phyloP scores from a whole-genome alignment of 1,140 invertebrate species.

The Oryzaephilus surinamensis region DNA sequence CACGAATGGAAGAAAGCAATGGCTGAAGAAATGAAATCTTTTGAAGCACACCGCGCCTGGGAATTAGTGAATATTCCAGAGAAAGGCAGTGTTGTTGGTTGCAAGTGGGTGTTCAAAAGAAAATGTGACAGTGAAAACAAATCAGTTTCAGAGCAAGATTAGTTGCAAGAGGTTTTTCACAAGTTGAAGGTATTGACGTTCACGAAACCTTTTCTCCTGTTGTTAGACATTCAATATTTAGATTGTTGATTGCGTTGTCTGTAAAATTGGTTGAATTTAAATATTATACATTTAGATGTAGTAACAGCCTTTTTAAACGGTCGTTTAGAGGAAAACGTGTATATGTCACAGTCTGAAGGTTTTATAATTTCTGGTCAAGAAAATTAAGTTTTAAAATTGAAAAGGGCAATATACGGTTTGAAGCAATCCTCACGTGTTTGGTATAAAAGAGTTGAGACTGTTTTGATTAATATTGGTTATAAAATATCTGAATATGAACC shows the following conservation, averaged over 20 bases:
- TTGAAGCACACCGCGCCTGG: slow-evolving; percentile 34
- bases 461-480: slow-evolving; percentile 22
- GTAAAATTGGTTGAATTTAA: slow-evolving; percentile 21
- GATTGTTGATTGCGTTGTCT: slow-evolving; percentile 22
- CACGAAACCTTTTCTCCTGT: slow-evolving; percentile 20
- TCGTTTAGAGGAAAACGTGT: slow-evolving; percentile 29
- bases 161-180: slow-evolving; percentile 35
- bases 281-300: slow-evolving; percentile 29
- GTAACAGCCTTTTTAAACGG: slow-evolving; percentile 35
- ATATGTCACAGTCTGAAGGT: slow-evolving; percentile 25
- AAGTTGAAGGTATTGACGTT: slow-evolving; percentile 31
- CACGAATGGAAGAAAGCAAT: slow-evolving; percentile 22
- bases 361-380: slow-evolving; percentile 11
- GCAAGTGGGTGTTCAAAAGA: slow-evolving; percentile 37
- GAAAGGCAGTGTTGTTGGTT: slow-evolving; percentile 26
- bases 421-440: slow-evolving; percentile 27
- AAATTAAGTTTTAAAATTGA: slow-evolving; percentile 31
- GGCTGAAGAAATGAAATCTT: slow-evolving; percentile 22
- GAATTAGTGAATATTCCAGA: slow-evolving; percentile 22
- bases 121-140: slow-evolving; percentile 28
- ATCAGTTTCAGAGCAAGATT: slow-evolving; percentile 25
- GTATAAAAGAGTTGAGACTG: slow-evolving; percentile 21
- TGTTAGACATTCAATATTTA: slow-evolving; percentile 17
- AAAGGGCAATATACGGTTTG: slow-evolving; percentile 31
- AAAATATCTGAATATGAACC: slow-evolving; percentile 27